phyloP scores from a whole-genome alignment of 2,888 invertebrate species.

The Cyrtodaria siliqua region DNA sequence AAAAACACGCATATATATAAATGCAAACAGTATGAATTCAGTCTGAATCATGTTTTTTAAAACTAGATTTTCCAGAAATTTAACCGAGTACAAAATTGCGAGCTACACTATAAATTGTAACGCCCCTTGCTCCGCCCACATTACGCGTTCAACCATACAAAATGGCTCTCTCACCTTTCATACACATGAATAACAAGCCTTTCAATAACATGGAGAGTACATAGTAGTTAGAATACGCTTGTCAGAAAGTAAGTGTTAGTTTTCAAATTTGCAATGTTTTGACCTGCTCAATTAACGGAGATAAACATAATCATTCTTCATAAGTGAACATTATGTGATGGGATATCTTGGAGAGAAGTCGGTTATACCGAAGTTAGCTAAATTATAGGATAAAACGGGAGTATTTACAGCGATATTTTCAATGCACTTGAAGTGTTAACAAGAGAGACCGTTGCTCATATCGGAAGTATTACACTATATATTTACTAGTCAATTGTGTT shows the following conservation, averaged over 20 bases:
- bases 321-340: too few species aligned
- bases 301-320: slow-evolving; percentile 14
- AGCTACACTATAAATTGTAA: slow-evolving; percentile 4
- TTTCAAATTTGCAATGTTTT: slow-evolving; percentile 4
- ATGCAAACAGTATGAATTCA: too few species aligned
- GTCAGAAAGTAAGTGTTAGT: slow-evolving; percentile 7
- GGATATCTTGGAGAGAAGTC: too few species aligned
- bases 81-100: slow-evolving; percentile 25
- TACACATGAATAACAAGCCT: slow-evolving; percentile 38
- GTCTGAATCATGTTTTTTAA: too few species aligned
- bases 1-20: too few species aligned
- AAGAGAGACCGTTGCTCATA: too few species aligned
- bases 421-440: too few species aligned
- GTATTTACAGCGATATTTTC: too few species aligned
- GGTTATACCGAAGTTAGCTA: too few species aligned
- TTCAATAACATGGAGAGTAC: slow-evolving; percentile 49
- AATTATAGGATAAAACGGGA: too few species aligned
- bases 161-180: slow-evolving; percentile 51
- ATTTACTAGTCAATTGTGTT: too few species aligned
- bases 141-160: slow-evolving; percentile 50
- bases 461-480: too few species aligned
- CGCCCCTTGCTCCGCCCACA: slow-evolving; percentile 52
- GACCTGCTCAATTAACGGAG: slow-evolving; percentile 11
- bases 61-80: slow-evolving; percentile 22
- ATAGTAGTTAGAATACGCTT: slow-evolving; percentile 20